These are phyloP conservation scores for Anthrax anthrax DNA, from an alignment of 2,888 invertebrate species.

Conservation along the genomic window DNA sequence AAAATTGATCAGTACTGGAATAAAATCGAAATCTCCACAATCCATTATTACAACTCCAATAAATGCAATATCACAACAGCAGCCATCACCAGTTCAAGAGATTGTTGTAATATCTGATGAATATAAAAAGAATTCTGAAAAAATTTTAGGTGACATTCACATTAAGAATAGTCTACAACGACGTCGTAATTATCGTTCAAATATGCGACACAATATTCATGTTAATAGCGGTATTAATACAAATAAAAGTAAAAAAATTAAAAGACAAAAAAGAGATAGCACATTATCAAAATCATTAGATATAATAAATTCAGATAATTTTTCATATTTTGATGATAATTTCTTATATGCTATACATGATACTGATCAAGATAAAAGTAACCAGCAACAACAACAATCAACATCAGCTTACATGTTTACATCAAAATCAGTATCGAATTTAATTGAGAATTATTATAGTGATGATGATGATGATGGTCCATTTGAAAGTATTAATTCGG, in stretches of 20 bases:
- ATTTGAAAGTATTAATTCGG: conserved; percentile 13
- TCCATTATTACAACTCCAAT: background rate
- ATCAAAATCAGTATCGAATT: conserved; percentile 10
- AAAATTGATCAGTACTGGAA: background rate
- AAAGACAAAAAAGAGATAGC: conserved; percentile 8
- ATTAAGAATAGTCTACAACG: conserved; percentile 3
- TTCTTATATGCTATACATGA: background rate
- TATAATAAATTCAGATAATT: conserved; percentile 3
- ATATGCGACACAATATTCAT: background rate
- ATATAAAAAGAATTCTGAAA: conserved; percentile 10
- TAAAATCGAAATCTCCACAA: too few relatives aligned
- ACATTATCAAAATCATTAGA: conserved; percentile 12
- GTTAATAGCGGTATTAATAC: background rate
- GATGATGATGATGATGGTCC: conserved; percentile 10
- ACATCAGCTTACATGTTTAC: conserved; percentile 2
- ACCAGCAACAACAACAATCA: background rate
- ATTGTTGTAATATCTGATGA: conserved; percentile 11
- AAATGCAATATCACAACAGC: background rate
- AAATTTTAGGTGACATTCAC: conserved; percentile 3
- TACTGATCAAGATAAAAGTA: background rate
- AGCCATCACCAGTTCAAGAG: conserved; percentile 3
- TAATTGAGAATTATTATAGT: background rate
- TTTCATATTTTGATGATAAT: background rate
- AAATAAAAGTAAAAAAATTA: background rate
- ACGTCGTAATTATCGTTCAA: too few relatives aligned